Base-by-base conservation (phyloP, 2,113 vertebrate species). In the Pholis gunnellus region DNA sequence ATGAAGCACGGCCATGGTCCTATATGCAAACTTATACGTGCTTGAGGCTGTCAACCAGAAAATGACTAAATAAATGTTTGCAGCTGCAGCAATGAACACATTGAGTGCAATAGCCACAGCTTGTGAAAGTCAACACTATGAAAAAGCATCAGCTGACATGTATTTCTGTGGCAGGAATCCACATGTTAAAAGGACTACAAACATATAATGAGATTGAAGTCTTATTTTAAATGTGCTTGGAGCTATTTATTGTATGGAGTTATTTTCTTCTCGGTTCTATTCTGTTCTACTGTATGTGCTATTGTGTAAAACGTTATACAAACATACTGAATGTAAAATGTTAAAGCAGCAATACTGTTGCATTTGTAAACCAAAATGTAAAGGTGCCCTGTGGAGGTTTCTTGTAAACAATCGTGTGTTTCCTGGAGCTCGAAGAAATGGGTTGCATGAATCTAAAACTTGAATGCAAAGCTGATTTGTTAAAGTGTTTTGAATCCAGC, bases 1-100 rank as follows among this genome's bases (percentile, higher is more conserved):
- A 44, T 0, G 1, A 72, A 67, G 78, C 73, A 67, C 1, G 2
- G 7, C 36, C 70, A 15, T 5, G 44, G 38, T 9, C 0, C 7
- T 27, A 6, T n/a, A 66, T 68, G 63, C n/a, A 81, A 77, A 77
- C n/a, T 0, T 65, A 14, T 52, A 81, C 52, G 44, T 36, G 6
- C 46, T 60, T 10, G 38, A 70, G 7, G 25, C 22, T 22, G 63
- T 38, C 63, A 29, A 15, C 4, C n/a, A 31, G 14, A 18, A 6
- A 48, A 10, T 8, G n/a, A n/a, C 10, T 9, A n/a, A 1, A 34
- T 8, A 71, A 38, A 54, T 72, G 31, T 25, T 9, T 20, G 29
- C 29, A 36, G 9, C 67, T 36, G 29, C 67, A 52, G 4, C 54
- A 36, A 3, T 57, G 5, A 2, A 9, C 6, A 52, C 5, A 34